Evolutionary conservation across 1,140 invertebrate genomes (phyloP), one percentile per base, ranked within the genome.

Genomic region (Drosophila saltans): DNA sequence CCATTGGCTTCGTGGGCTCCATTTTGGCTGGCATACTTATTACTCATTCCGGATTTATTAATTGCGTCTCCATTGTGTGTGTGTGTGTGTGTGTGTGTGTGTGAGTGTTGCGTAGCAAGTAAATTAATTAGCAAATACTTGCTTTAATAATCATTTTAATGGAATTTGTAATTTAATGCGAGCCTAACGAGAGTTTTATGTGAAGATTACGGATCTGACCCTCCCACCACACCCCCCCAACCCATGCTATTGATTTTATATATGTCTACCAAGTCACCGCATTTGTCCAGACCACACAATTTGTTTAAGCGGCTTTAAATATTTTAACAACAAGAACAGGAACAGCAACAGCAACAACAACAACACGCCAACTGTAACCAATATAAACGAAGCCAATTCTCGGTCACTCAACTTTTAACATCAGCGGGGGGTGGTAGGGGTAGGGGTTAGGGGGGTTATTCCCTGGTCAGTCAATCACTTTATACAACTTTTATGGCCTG

Each of bases 81-180:
- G 45, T 52, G 21, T 52, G n/a, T 40, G 45, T 52, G 21, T 52
- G n/a, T 45, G 16, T 48, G 21, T 48, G 16, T 48, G 7, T 55
- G 71, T 61, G 83, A 72, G 72, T 88, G 83, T 88, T 39, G 83
- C 72, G 78, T 83, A 83, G 80, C 75, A 71, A 84, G 88, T 91
- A 91, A 91, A 91, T 91, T 91, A 91, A 91, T 91, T 91, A 91
- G 83, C 88, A 77, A 88, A 91, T 88, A 91, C 83, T 88, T 84
- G 78, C 80, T 71, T 82, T 86, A 83, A 90, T 90, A 91, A 90
- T 90, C 79, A 90, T 86, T 91, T 88, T 91, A 91, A 91, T 91
- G 88, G 88, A 91, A 91, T 91, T 91, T 91, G 88, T 91, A 91
- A 91, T 91, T 88, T 91, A 91, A 91, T 91, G 88, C 88, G 45